Conservation (phyloP, 2,797 vertebrate genomes). For the Syngnathus acus region DNA sequence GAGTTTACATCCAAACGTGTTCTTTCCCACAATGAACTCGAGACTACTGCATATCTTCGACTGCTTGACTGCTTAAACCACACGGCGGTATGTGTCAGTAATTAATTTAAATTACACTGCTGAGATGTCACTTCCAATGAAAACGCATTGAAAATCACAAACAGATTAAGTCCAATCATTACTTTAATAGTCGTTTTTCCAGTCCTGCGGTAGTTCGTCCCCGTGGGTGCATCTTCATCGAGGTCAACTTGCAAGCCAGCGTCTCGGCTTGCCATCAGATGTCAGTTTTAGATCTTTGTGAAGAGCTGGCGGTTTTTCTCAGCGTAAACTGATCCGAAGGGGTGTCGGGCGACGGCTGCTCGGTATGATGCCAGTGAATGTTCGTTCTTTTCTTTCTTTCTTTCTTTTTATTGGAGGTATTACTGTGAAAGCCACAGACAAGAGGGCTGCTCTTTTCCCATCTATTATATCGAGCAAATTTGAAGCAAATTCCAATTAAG, state of each 20-base stretch:
- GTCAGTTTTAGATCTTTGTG: background rate
- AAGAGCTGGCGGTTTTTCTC: background rate
- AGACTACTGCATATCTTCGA: background rate
- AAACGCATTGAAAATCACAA: conserved; percentile 3
- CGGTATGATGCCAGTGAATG: background rate
- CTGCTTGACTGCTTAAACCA: background rate
- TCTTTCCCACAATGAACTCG: conserved; percentile 2
- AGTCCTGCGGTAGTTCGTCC: background rate
- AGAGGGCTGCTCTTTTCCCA: background rate
- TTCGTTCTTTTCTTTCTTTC: no score
- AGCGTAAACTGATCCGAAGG: background rate
- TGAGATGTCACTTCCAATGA: conserved; percentile 32
- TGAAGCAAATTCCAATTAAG: background rate
- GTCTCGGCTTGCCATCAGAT: conserved; percentile 1
- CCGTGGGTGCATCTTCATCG: background rate
- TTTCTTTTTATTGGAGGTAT: background rate
- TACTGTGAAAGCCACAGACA: background rate
- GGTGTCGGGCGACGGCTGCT: background rate
- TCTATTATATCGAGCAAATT: background rate
- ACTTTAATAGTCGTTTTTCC: conserved; percentile 2
- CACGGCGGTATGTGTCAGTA: background rate
- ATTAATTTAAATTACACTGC: conserved; percentile 36
- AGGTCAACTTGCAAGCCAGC: background rate
- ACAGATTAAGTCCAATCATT: background rate
- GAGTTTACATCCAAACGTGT: background rate